These are phyloP conservation scores for Trachops cirrhosus DNA, from an alignment of 2,797 vertebrate species.

Conservation along the genomic window DNA sequence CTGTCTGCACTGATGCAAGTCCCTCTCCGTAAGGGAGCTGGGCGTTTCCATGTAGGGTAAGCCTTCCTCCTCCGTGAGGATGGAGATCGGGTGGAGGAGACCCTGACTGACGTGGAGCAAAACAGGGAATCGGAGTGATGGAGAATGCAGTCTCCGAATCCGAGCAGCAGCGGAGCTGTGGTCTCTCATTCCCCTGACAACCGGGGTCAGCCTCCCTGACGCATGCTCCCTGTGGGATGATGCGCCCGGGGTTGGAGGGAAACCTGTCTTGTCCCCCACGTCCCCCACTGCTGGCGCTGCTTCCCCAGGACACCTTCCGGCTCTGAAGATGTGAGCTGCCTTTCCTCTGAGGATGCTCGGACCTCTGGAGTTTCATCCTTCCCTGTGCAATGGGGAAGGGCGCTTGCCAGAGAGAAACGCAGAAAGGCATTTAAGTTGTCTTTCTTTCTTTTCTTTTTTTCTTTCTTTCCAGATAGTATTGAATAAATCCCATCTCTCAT, in stretches of 20 bases:
- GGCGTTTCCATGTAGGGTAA: neutral
- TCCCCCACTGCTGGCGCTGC: neutral
- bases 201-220: neutral
- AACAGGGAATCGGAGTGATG: too few species aligned
- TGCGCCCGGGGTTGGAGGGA: neutral
- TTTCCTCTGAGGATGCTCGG: neutral
- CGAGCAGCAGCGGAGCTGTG: neutral
- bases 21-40: neutral
- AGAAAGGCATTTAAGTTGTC: neutral
- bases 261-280: too few species aligned
- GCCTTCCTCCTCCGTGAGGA: neutral
- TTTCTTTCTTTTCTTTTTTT: too few species aligned
- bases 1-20: neutral
- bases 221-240: neutral
- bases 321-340: neutral
- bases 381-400: neutral
- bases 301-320: neutral
- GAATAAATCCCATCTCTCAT: constrained; percentile 42
- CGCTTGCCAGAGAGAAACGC: neutral
- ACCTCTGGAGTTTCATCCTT: neutral
- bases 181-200: neutral
- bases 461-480: neutral
- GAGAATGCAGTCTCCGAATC: neutral
- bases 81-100: neutral
- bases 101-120: neutral